Conservation (phyloP, 2,113 vertebrate genomes). For the Scolopax mira region DNA sequence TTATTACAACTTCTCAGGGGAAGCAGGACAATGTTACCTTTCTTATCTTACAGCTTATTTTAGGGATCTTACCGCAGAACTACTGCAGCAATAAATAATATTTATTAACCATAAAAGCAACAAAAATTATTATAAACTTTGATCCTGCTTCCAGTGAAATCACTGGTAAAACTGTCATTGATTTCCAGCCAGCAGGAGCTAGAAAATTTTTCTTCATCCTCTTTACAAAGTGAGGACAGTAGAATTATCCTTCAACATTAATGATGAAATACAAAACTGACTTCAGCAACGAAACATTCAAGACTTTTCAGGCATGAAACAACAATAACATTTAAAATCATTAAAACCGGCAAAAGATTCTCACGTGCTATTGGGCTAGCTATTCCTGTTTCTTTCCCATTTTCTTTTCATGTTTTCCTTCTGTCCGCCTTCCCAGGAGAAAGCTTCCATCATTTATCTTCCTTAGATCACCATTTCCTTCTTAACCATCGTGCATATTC, state of each 20-base stretch:
- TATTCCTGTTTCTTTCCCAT: neutral
- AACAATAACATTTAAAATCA: neutral
- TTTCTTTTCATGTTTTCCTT: neutral
- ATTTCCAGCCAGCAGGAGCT: constrained; percentile 17
- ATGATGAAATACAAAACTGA: neutral
- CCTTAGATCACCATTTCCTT: neutral
- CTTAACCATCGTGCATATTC: neutral
- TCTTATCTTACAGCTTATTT: neutral
- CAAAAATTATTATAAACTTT: constrained; percentile 31
- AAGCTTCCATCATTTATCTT: neutral
- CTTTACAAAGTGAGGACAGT: neutral
- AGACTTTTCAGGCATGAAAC: neutral
- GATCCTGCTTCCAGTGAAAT: constrained; percentile 3
- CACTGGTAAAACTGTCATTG: neutral
- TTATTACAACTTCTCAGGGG: neutral
- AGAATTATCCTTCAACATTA: neutral
- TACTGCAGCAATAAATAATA: neutral
- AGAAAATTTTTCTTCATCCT: neutral
- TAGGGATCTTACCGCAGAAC: neutral
- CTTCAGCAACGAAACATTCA: neutral
- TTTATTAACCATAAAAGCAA: constrained; percentile 28
- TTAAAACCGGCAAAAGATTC: neutral
- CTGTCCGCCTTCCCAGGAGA: neutral
- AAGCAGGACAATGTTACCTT: neutral
- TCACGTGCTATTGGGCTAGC: neutral